Base-by-base conservation (phyloP, 23 tunicate genomes). In the Ascidia mentula region DNA sequence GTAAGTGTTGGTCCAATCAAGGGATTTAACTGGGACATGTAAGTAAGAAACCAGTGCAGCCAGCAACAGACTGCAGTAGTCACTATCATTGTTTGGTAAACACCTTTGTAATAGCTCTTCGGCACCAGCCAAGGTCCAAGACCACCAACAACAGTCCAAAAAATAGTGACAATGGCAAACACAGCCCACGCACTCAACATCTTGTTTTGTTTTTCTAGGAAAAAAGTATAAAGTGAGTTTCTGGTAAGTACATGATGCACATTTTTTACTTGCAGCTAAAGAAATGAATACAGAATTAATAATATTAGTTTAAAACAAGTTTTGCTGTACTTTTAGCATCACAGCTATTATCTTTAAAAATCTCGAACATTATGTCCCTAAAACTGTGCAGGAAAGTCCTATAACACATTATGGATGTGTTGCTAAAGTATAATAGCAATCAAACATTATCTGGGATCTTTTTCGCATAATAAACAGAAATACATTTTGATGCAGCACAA, bases 11-110 rank as follows among this genome's bases (percentile, higher is more conserved):
- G 99, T 26, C 99, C 99, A 45, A 95, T 77, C 1, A 95, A 88
- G 18, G 99, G 99, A 40, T 95, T 95, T 36, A 95, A 74, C 69
- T 95, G 99, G 8, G 89, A 82, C 87, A 89, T 78, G 40, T 77
- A 91, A 35, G 91, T 86, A 24, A 95, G 38, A 77, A 95, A 86
- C 99, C 99, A 95, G 45, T 86, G 90, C 13, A 95, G 86, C 99
- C 99, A 95, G 46, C 87, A 79, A 37, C 99, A 95, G 9, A 82
- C 88, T 0, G 99, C 99, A 7, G 99, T 79, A 30, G 80, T 70
- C 9, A 95, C 83, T 34, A 86, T 60, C 97, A 91, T 91, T 12
- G 97, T 91, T 45, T 87, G 85, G 70, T 89, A 91, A 12, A 91
- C 81, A 9, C 97, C 97, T 65, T 69, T 75, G 77, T 95, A 60